Percentiles rank a stretch among this genome's conserved stretches.
Evolutionary conservation across 2,113 vertebrate genomes (phyloP).

Genomic region (Lota lota): DNA sequence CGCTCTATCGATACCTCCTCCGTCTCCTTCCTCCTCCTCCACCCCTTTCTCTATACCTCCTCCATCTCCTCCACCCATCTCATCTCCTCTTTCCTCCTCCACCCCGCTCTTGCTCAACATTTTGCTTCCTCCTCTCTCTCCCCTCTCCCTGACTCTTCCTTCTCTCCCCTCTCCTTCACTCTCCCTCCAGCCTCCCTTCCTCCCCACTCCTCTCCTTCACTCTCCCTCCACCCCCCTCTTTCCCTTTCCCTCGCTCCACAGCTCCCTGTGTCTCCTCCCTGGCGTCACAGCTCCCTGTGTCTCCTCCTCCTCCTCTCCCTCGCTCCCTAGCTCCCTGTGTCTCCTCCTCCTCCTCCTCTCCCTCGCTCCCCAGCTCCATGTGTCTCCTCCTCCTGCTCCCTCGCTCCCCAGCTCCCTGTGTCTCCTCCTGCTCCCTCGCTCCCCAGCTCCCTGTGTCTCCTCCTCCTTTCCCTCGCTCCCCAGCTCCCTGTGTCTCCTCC

Average conservation of each 20-base stretch:
- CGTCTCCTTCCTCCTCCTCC: no score
- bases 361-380: background rate
- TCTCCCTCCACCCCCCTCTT: constrained; percentile 27
- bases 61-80: no score
- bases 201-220: no score
- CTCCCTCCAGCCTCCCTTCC: no score
- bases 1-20: no score
- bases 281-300: background rate
- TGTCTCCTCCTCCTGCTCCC: background rate
- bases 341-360: constrained; percentile 15
- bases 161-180: no score
- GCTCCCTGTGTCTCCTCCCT: no score
- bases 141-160: no score
- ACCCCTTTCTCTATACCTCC: no score
- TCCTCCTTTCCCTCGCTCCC: background rate
- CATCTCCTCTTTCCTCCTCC: no score
- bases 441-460: constrained; percentile 30
- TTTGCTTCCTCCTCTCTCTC: no score
- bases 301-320: constrained; percentile 31
- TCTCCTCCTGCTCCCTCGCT: constrained; percentile 15
- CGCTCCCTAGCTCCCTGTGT: constrained; percentile 35
- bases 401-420: constrained; percentile 4
- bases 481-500: constrained; percentile 23
- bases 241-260: constrained; percentile 39
- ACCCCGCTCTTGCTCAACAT: no score